phyloP scores from a whole-genome alignment of 2,113 vertebrate species.

The Neodontobutis hainanensis region DNA sequence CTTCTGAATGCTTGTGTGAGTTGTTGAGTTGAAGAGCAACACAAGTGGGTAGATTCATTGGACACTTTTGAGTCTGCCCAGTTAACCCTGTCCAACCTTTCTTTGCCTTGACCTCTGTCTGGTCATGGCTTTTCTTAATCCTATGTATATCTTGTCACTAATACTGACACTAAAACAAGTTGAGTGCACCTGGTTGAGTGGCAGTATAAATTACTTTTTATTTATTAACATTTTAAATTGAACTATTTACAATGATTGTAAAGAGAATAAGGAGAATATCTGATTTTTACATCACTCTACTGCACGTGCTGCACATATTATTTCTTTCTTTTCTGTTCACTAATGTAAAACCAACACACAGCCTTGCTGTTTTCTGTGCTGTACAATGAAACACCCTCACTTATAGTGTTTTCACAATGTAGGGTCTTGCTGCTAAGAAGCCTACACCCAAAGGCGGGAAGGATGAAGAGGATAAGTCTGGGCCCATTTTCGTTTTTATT shows the following conservation, averaged over 20 bases:
- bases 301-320: slow-evolving; percentile 34
- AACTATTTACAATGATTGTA: background rate
- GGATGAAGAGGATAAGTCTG: slow-evolving; percentile 93
- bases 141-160: slow-evolving; percentile 39
- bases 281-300: slow-evolving; percentile 14
- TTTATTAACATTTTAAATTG: slow-evolving; percentile 1
- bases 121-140: slow-evolving; percentile 12
- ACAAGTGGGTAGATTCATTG: background rate
- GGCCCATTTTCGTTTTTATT: slow-evolving; percentile 90
- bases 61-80: slow-evolving; percentile 13
- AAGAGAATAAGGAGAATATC: background rate
- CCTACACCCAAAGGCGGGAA: slow-evolving; percentile 85
- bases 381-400: background rate
- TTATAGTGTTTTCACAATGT: background rate
- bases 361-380: background rate
- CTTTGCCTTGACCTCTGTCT: background rate
- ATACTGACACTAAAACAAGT: slow-evolving; percentile 4
- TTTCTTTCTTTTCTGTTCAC: background rate
- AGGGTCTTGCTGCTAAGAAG: slow-evolving; percentile 89
- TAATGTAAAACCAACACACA: background rate
- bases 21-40: background rate
- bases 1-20: background rate
- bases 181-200: slow-evolving; percentile 3
- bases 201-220: slow-evolving; percentile 1
- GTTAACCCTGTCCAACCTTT: slow-evolving; percentile 28